phyloP scores from a whole-genome alignment of 2,797 vertebrate species.

The Rhinatrema bivittatum region DNA sequence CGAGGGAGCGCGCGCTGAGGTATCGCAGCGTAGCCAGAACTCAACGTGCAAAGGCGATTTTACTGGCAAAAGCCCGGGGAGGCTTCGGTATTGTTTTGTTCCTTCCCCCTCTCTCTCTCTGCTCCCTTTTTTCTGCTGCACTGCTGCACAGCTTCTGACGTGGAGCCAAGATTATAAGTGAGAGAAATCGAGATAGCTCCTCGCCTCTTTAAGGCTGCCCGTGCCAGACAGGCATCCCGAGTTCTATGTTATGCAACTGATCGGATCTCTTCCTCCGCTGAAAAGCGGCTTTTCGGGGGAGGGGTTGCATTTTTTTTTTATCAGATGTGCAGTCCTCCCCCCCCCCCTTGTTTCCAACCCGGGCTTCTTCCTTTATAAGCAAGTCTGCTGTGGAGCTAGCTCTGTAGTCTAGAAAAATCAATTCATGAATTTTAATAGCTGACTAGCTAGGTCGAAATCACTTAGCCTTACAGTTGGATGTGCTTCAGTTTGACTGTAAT shows the following conservation, averaged over 20 bases:
- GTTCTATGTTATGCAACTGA: conserved; percentile 53
- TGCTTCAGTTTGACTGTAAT: conserved; percentile 22
- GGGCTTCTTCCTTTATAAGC: conserved; percentile 15
- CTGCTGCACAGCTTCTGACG: conserved; percentile 89
- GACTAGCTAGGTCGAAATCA: conserved; percentile 38
- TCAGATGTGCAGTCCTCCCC: no score
- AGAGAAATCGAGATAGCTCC: conserved; percentile 61
- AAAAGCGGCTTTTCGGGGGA: conserved; percentile 13
- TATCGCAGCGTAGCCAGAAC: conserved; percentile 46
- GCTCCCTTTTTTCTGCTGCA: conserved; percentile 79
- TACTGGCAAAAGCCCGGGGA: conserved; percentile 48
- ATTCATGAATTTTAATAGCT: conserved; percentile 47
- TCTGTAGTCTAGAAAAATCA: conserved; percentile 43
- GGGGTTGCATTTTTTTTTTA: no score
- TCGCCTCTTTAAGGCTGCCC: conserved; percentile 56
- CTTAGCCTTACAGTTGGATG: conserved; percentile 35
- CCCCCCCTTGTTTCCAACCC: conserved; percentile 38
- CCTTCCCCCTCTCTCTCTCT: no score
- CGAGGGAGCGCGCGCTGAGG: conserved; percentile 37
- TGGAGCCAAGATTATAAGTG: conserved; percentile 81
- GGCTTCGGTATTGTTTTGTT: no score
- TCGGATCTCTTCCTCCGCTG: conserved; percentile 28
- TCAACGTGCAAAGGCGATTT: conserved; percentile 58
- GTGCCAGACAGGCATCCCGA: conserved; percentile 59
- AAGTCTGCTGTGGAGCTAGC: conserved; percentile 11